Percentiles rank a stretch among this genome's conserved stretches.
Evolutionary conservation across 1,140 invertebrate genomes (phyloP).

Genomic region (Euura lappo): DNA sequence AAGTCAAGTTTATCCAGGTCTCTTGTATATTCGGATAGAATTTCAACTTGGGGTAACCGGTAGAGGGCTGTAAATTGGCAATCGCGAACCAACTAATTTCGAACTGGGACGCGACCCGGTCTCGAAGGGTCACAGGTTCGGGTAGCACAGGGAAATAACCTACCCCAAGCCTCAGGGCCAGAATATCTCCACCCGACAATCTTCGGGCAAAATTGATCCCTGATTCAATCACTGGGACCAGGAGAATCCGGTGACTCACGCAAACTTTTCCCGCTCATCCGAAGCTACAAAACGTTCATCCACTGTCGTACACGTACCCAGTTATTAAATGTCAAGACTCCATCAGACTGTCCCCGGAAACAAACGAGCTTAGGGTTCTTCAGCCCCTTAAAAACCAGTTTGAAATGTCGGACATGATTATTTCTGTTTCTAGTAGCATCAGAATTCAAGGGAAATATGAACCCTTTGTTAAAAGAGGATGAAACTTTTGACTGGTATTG

Average conservation of each 20-base stretch:
- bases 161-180: background rate
- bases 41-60: background rate
- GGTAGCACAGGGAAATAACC: background rate
- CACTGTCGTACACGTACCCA: background rate
- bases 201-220: background rate
- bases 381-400: no score
- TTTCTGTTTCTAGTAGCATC: no score
- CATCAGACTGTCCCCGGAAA: background rate
- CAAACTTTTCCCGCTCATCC: background rate
- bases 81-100: background rate
- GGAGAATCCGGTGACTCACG: background rate
- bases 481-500: no score
- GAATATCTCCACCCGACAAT: constrained; percentile 4
- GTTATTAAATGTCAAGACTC: background rate
- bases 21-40: background rate
- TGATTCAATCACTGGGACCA: background rate
- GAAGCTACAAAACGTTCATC: background rate
- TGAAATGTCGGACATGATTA: no score
- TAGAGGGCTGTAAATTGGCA: background rate
- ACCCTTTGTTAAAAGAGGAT: no score
- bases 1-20: background rate
- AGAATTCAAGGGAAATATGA: no score
- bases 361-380: no score
- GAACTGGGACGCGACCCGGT: constrained; percentile 6
- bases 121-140: constrained; percentile 1